Conservation (phyloP, 2,113 vertebrate genomes). For the Limnothrissa miodon region DNA sequence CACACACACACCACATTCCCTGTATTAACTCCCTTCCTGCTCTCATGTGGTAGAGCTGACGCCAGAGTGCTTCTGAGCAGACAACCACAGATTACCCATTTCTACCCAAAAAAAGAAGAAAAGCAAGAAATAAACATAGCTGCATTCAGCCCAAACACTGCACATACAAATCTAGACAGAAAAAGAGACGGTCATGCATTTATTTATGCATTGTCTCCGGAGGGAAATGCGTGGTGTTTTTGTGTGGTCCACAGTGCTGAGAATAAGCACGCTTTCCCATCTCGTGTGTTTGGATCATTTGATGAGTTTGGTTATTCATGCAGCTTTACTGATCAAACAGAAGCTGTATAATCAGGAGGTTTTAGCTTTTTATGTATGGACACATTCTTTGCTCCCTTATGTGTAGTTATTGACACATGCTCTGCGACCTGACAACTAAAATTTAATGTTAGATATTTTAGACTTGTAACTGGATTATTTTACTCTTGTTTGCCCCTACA, state of each 20-base stretch:
- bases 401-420: neutral
- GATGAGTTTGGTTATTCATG: neutral
- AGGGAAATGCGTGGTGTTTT: slow-evolving; percentile 1
- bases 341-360: neutral
- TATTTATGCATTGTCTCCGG: slow-evolving; percentile 19
- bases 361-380: neutral
- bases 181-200: slow-evolving; percentile 27
- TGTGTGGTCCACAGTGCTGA: slow-evolving; percentile 5
- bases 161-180: slow-evolving; percentile 24
- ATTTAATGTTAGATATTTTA: neutral
- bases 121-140: neutral
- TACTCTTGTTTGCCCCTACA: slow-evolving; percentile 44
- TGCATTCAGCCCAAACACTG: slow-evolving; percentile 22
- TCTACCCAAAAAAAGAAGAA: slow-evolving; percentile 36
- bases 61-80: slow-evolving; percentile 27
- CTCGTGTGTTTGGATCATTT: neutral
- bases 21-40: slow-evolving; percentile 21
- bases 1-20: neutral
- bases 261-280: neutral
- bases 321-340: neutral
- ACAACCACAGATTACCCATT: slow-evolving; percentile 40
- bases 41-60: slow-evolving; percentile 44
- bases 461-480: neutral
- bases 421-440: neutral
- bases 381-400: neutral